Evolutionary conservation across 2,797 vertebrate species (phyloP).

Genomic region (Scleropages formosus): DNA sequence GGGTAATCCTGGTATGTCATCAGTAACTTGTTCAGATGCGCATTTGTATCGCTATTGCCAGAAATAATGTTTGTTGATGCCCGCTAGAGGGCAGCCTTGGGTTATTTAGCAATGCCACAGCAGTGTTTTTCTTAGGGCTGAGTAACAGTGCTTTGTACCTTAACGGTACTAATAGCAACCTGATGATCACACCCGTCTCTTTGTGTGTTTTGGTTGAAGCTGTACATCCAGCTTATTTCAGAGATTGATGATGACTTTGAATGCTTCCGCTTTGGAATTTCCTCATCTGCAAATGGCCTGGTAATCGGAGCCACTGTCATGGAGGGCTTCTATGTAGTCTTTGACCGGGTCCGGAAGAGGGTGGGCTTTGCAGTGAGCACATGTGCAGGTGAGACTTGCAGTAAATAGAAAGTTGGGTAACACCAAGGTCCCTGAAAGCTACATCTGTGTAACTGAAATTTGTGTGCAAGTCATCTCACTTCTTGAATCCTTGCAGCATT

Average conservation of each 20-base stretch:
- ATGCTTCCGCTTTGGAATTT: slow-evolving; percentile 89
- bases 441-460: too few relatives aligned
- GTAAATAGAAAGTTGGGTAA: not conserved
- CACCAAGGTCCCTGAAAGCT: too few relatives aligned
- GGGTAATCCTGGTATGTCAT: not conserved
- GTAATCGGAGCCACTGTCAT: slow-evolving; percentile 95
- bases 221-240: slow-evolving; percentile 87
- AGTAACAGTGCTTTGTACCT: too few relatives aligned
- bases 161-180: too few relatives aligned
- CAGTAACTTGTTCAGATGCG: too few relatives aligned
- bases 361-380: slow-evolving; percentile 88
- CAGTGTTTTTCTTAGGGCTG: too few relatives aligned
- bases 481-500: too few relatives aligned
- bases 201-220: slow-evolving; percentile 59
- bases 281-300: slow-evolving; percentile 80
- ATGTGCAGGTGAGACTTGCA: slow-evolving; percentile 79
- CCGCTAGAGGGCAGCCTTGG: slow-evolving; percentile 23
- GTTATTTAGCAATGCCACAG: not conserved
- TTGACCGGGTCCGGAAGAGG: slow-evolving; percentile 80
- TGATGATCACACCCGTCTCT: too few relatives aligned
- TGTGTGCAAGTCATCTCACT: too few relatives aligned
- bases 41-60: not conserved
- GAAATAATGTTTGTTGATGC: not conserved
- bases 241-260: slow-evolving; percentile 75
- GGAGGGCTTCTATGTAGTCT: slow-evolving; percentile 95